These are phyloP conservation scores for Acropternis orthonyx DNA, from an alignment of 2,797 vertebrate species.

Conservation along the genomic window DNA sequence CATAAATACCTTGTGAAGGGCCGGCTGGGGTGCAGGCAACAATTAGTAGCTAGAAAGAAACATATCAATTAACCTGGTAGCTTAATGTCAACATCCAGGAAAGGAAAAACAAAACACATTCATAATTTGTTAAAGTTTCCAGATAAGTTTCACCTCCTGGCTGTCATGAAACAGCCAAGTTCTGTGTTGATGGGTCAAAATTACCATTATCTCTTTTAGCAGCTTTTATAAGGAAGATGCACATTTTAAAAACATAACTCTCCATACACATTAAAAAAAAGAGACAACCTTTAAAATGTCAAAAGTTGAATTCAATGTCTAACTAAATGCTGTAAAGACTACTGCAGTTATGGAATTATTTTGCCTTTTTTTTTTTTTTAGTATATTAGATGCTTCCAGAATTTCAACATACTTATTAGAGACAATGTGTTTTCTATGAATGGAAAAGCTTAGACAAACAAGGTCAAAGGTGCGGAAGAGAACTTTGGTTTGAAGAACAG, in stretches of 20 bases:
- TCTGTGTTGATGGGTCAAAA: neutral
- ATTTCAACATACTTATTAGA: neutral
- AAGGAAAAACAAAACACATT: neutral
- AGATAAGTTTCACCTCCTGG: neutral
- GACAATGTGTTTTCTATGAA: neutral
- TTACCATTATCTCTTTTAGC: neutral
- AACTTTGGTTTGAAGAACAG: neutral
- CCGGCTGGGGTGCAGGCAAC: neutral
- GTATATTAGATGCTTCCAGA: neutral
- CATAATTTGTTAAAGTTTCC: neutral
- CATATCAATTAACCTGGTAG: neutral
- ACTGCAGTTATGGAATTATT: neutral
- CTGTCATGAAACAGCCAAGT: neutral
- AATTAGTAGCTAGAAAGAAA: neutral
- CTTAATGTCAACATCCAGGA: neutral
- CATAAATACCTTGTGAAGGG: neutral
- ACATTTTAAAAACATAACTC: neutral
- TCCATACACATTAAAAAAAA: neutral
- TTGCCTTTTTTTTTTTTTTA: neutral
- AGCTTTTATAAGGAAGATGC: neutral
- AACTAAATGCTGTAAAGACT: neutral
- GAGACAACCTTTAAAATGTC: neutral
- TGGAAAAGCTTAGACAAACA: neutral
- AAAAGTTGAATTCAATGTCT: neutral
- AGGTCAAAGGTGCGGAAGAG: neutral